Percentiles rank a stretch among this genome's conserved stretches.
Evolutionary conservation across 2,113 vertebrate species (phyloP).

Genomic region (Ahaetulla prasina): DNA sequence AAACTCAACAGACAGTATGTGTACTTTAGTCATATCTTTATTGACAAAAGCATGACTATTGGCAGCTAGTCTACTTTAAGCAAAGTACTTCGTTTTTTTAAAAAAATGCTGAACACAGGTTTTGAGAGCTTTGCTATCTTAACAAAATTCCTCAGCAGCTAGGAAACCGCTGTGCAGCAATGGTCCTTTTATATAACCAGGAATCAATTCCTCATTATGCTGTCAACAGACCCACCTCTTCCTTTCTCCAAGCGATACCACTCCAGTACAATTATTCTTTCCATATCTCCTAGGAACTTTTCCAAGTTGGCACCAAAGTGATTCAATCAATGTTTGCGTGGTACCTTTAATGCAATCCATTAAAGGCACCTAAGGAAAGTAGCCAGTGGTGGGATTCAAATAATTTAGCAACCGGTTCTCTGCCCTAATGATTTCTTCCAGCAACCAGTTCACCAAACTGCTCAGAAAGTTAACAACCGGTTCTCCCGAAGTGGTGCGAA

Average conservation of each 20-base stretch:
- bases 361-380: background rate
- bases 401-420: no score
- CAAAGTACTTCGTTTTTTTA: background rate
- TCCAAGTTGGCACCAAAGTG: background rate
- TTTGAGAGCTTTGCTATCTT: slow-evolving; percentile 20
- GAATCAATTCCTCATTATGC: background rate
- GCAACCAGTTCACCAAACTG: no score
- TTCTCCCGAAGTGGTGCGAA: no score
- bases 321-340: background rate
- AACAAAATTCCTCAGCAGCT: slow-evolving; percentile 28
- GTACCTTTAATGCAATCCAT: background rate
- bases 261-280: background rate
- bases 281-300: background rate
- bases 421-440: no score
- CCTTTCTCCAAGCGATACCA: background rate
- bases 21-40: slow-evolving; percentile 34
- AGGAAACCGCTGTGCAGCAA: background rate
- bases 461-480: no score
- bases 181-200: background rate
- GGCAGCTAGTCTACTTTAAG: slow-evolving; percentile 35
- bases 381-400: no score
- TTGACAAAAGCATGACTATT: slow-evolving; percentile 14
- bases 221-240: background rate
- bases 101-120: slow-evolving; percentile 43
- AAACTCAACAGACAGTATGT: slow-evolving; percentile 25